Evolutionary conservation across 2,888 invertebrate genomes (phyloP), one percentile per base, ranked within the genome.

Genomic region (Caenorhabditis imperialis): DNA sequence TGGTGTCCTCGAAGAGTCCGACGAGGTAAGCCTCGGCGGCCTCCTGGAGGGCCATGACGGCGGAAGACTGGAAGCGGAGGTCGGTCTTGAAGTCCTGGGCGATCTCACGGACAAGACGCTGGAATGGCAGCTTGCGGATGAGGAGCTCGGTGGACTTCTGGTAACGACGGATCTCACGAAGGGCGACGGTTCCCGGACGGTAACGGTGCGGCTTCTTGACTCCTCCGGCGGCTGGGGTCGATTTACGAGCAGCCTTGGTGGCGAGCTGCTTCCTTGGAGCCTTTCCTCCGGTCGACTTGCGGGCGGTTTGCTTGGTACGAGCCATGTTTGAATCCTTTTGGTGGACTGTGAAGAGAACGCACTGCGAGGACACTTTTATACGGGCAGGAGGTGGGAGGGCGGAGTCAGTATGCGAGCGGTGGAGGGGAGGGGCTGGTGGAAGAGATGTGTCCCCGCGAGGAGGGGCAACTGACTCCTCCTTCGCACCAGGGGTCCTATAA

Each of bases 91-190:
- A 54, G 40, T 54, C 54, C 40, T 54, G 54, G 16, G 54, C 54
- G 47, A 73, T 73, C 53, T 73, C 67, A 38, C 73, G 65, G 27
- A 73, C 73, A 8, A 73, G 55, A 22, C 73, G 65, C 61, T 73
- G 73, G 73, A 73, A 73, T 20, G 73, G 73, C 37, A 73, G 58
- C 67, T 71, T 75, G 72, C 75, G 75, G 65, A 75, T 75, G 71
- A 78, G 78, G 8, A 67, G 35, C 40, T 67, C 67, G 25, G 95
- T 96, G 1, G 94, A 94, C 89, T 96, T 96, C 90, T 96, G 95
- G 90, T 96, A 96, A 90, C 95, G 93, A 91, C 95, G 92, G 89
- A 96, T 96, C 92, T 96, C 96, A 91, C 95, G 92, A 87, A 96
- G 93, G 78, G 96, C 96, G 75, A 96, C 95, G 33, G 96, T 96